Percentiles rank a stretch among this genome's conserved stretches.
These are phyloP conservation scores for Triplophysa bombifrons DNA, from an alignment of 2,797 vertebrate genomes.

Conservation along the genomic window DNA sequence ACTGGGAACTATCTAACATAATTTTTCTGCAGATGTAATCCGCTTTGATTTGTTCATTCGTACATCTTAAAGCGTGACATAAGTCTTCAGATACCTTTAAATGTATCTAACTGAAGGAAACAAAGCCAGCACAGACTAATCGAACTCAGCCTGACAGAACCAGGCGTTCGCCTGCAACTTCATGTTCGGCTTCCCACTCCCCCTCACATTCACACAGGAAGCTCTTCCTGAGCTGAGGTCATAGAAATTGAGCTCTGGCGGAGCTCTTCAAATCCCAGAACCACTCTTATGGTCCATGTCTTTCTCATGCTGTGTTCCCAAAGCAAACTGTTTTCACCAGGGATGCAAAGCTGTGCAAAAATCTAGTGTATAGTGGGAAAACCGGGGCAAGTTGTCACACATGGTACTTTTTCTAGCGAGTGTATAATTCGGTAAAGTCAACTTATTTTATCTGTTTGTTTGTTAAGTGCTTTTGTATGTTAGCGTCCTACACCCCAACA, in stretches of 20 bases:
- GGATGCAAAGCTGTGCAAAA: neutral
- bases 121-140: neutral
- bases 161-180: conserved; percentile 36
- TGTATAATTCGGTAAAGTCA: too few relatives aligned
- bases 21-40: neutral
- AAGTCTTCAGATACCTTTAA: neutral
- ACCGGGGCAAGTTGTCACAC: neutral
- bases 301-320: conserved; percentile 5
- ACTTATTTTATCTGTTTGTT: too few relatives aligned
- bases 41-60: neutral
- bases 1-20: neutral
- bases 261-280: conserved; percentile 41
- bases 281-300: conserved; percentile 18
- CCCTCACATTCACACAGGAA: conserved; percentile 59
- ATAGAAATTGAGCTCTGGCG: conserved; percentile 49
- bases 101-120: conserved; percentile 2
- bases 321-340: conserved; percentile 26
- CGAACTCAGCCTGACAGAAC: neutral
- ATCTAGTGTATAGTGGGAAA: neutral
- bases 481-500: too few relatives aligned
- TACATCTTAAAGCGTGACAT: neutral
- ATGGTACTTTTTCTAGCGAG: neutral
- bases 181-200: conserved; percentile 49
- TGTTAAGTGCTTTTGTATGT: conserved; percentile 1
- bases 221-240: conserved; percentile 54